These are phyloP conservation scores for Cinclus cinclus DNA, from an alignment of 2,113 vertebrate genomes.

Conservation along the genomic window DNA sequence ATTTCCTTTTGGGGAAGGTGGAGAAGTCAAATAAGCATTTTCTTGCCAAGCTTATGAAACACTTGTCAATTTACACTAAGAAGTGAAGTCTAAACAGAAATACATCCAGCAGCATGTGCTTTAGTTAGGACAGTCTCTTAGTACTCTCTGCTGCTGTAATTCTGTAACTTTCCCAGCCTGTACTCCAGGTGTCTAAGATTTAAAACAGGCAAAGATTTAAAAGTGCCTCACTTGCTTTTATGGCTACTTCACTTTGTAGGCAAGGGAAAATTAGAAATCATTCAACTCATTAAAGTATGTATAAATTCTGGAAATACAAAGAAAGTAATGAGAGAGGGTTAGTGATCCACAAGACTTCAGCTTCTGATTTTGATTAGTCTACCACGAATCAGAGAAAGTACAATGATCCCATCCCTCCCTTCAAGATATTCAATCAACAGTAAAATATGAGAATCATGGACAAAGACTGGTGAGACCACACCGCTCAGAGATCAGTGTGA, in stretches of 20 bases:
- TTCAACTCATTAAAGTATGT: not conserved
- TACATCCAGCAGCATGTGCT: not conserved
- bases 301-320: not conserved
- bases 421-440: fast-evolving
- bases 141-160: not conserved
- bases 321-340: not conserved
- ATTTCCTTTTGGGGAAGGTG: conserved; percentile 17
- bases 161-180: not conserved
- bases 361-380: not conserved
- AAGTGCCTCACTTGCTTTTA: not conserved
- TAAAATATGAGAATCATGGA: not conserved
- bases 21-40: not conserved
- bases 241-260: not conserved
- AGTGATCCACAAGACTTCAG: not conserved
- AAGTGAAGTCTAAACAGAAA: not conserved
- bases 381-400: not conserved
- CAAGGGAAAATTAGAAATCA: not conserved
- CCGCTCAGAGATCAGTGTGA: not conserved
- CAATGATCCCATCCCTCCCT: not conserved
- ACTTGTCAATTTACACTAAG: not conserved
- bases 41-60: not conserved
- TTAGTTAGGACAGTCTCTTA: not conserved
- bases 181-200: not conserved
- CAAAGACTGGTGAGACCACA: not conserved
- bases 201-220: not conserved